Percentiles rank a stretch among this genome's conserved stretches.
These are phyloP conservation scores for Colinus virginianus DNA, from an alignment of 2,113 vertebrate genomes.

Conservation along the genomic window DNA sequence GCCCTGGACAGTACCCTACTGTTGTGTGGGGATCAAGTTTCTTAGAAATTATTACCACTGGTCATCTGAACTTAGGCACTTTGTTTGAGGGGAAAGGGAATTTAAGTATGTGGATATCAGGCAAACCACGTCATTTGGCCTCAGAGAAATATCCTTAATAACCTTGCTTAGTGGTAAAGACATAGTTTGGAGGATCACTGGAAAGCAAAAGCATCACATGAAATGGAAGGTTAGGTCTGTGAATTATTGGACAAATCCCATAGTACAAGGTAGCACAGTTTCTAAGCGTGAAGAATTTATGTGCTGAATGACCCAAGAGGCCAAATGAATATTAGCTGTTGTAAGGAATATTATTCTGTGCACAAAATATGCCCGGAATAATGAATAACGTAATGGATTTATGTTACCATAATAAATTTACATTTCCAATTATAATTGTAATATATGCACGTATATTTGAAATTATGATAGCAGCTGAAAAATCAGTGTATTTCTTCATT, in stretches of 20 bases:
- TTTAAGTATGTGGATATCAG: background rate
- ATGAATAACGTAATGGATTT: constrained; percentile 36
- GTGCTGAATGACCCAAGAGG: background rate
- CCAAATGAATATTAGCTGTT: background rate
- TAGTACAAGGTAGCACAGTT: background rate
- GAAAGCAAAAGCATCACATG: background rate
- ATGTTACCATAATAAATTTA: constrained; percentile 7
- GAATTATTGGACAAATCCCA: background rate
- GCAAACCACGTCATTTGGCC: background rate
- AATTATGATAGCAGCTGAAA: background rate
- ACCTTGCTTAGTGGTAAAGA: background rate
- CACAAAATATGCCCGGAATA: constrained; percentile 22
- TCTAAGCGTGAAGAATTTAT: constrained; percentile 15
- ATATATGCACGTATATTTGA: background rate
- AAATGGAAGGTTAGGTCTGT: background rate
- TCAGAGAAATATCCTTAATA: background rate
- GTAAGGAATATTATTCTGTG: background rate
- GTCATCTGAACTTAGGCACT: background rate
- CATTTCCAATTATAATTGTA: constrained; percentile 7
- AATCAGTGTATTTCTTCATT: background rate
- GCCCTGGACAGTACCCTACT: background rate
- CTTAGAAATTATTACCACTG: background rate
- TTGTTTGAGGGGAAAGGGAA: background rate
- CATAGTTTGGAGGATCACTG: background rate
- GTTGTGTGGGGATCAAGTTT: background rate